Evolutionary conservation across 2,113 vertebrate species (phyloP).

Genomic region (Trogon melanurus): DNA sequence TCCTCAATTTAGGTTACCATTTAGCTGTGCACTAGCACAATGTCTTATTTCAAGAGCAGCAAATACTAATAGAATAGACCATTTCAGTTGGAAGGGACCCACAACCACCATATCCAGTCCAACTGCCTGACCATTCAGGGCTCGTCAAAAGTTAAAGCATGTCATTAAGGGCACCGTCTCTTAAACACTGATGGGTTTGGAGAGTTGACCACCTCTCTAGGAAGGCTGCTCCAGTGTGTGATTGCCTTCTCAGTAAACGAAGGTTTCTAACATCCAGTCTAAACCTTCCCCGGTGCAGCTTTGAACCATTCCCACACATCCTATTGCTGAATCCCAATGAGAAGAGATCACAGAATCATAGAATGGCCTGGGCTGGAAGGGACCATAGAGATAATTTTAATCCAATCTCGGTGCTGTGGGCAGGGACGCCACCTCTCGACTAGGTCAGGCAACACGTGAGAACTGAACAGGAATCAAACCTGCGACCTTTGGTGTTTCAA

Average conservation of each 20-base stretch:
- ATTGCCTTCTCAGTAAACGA: not conserved
- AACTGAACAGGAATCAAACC: too few relatives aligned
- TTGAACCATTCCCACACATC: not conserved
- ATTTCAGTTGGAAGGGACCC: not conserved
- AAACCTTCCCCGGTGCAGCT: not conserved
- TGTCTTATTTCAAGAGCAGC: not conserved
- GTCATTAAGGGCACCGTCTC: not conserved
- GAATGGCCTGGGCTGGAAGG: too few relatives aligned
- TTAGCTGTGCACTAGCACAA: not conserved
- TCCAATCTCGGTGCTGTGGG: too few relatives aligned
- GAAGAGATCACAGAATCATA: not conserved
- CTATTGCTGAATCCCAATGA: fast-evolving
- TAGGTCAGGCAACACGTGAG: too few relatives aligned
- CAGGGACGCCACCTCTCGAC: too few relatives aligned
- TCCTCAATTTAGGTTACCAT: not conserved
- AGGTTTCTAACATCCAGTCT: not conserved
- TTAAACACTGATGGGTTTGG: not conserved
- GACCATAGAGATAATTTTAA: too few relatives aligned
- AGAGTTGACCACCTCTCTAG: not conserved
- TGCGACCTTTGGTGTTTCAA: too few relatives aligned
- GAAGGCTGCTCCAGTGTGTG: not conserved
- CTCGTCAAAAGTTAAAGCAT: not conserved
- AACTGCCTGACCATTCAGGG: not conserved
- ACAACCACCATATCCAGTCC: not conserved
- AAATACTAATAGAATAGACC: not conserved